Conservation (phyloP, 2,888 invertebrate species). For the Lasioglossum marginatum region DNA sequence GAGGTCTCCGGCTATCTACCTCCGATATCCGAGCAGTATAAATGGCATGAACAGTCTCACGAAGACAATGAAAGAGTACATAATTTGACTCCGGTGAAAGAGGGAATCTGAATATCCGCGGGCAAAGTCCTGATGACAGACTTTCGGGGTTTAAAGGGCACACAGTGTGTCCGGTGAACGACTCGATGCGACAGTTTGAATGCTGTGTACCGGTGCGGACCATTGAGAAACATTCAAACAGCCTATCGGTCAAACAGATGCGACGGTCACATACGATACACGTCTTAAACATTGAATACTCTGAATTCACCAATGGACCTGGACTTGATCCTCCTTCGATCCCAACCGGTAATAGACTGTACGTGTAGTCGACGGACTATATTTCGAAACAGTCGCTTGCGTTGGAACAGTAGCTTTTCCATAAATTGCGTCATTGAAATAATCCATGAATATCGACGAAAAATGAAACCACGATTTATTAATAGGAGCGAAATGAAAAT, state of each 20-base stretch:
- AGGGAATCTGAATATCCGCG: background rate
- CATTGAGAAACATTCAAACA: background rate
- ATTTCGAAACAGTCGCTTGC: background rate
- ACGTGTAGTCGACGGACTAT: background rate
- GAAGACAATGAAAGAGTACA: constrained; percentile 4
- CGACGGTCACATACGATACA: background rate
- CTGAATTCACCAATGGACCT: background rate
- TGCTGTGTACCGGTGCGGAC: background rate
- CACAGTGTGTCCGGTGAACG: background rate
- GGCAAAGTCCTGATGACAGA: background rate
- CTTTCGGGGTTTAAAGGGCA: background rate
- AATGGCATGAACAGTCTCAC: background rate
- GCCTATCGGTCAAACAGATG: constrained; percentile 5
- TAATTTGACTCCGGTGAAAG: background rate
- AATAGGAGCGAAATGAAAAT: too few species aligned
- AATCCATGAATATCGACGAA: too few species aligned
- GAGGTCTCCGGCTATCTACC: background rate
- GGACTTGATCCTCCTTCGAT: background rate
- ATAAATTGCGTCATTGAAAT: background rate
- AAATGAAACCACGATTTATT: too few species aligned
- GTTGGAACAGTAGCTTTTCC: background rate
- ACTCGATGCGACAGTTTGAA: background rate
- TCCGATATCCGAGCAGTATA: background rate
- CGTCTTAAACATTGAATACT: background rate
- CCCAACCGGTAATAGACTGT: background rate